Conservation (phyloP, 2,888 invertebrate genomes). For the Drosophila nr. perissopoda region DNA sequence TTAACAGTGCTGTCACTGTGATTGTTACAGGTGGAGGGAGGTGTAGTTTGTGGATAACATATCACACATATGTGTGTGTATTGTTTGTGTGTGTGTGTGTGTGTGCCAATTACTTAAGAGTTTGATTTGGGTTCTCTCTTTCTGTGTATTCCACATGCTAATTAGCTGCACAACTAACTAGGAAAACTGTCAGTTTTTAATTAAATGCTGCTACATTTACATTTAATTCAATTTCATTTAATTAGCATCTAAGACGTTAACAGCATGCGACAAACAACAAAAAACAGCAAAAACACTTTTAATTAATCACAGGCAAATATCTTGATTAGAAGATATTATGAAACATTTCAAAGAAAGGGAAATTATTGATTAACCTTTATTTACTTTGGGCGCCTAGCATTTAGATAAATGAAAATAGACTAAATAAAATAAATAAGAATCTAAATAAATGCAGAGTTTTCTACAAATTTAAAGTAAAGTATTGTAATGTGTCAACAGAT, state of each 20-base stretch:
- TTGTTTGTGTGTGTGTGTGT: constrained; percentile 19
- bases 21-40: background rate
- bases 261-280: background rate
- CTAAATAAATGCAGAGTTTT: background rate
- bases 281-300: background rate
- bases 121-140: constrained; percentile 57
- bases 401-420: background rate
- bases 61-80: constrained; percentile 29
- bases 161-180: constrained; percentile 48
- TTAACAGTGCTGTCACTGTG: constrained; percentile 29
- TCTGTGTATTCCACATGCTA: constrained; percentile 54
- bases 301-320: background rate
- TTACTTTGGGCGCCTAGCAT: background rate
- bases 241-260: constrained; percentile 30
- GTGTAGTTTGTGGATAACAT: constrained; percentile 17
- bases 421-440: background rate
- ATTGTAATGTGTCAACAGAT: too few relatives aligned
- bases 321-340: too few relatives aligned
- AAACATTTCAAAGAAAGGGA: background rate
- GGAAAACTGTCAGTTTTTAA: constrained; percentile 40
- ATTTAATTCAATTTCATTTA: constrained; percentile 53
- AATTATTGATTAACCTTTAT: background rate
- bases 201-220: constrained; percentile 35
- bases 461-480: too few relatives aligned
- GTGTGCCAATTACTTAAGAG: constrained; percentile 42